A percentile compares a stretch with the other conserved stretches of the same genome.
phyloP scores from a whole-genome alignment of 2,797 vertebrate species.

The Scarus forsteni region DNA sequence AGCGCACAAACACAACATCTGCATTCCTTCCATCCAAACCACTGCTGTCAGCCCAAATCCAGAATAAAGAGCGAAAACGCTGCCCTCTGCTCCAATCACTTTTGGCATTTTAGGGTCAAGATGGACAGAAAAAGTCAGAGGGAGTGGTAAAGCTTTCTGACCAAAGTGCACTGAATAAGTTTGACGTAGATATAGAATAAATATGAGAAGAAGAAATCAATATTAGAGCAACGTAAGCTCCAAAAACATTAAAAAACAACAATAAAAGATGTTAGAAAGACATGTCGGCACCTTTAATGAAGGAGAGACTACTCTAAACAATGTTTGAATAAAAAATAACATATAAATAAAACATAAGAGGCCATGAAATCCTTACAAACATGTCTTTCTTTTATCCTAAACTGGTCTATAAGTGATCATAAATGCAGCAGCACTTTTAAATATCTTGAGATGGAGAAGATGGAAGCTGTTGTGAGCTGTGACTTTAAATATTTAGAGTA shows the following conservation, averaged over 20 bases:
- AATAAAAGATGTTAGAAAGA: no score
- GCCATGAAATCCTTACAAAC: background rate
- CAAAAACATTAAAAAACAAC: no score
- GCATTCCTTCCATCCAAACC: slow-evolving; percentile 64
- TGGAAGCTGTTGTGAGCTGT: background rate
- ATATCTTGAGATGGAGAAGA: no score
- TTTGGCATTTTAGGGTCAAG: slow-evolving; percentile 7
- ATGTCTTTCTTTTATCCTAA: background rate
- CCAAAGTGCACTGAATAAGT: slow-evolving; percentile 11
- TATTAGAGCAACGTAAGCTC: no score
- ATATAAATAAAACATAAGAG: background rate
- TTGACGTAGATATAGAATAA: background rate
- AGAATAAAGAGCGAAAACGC: slow-evolving; percentile 28
- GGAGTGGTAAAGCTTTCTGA: slow-evolving; percentile 15
- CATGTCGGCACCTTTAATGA: no score
- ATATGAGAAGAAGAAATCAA: no score
- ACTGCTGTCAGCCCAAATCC: slow-evolving; percentile 43
- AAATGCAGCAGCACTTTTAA: background rate
- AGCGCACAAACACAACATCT: slow-evolving; percentile 42
- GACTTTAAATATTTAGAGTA: background rate
- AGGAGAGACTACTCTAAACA: background rate
- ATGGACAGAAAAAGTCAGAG: slow-evolving; percentile 8
- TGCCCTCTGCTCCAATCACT: slow-evolving; percentile 17
- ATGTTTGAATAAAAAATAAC: background rate
- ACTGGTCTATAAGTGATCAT: background rate